Base-by-base conservation (phyloP, 2,888 invertebrate species). In the Ophraella communa region DNA sequence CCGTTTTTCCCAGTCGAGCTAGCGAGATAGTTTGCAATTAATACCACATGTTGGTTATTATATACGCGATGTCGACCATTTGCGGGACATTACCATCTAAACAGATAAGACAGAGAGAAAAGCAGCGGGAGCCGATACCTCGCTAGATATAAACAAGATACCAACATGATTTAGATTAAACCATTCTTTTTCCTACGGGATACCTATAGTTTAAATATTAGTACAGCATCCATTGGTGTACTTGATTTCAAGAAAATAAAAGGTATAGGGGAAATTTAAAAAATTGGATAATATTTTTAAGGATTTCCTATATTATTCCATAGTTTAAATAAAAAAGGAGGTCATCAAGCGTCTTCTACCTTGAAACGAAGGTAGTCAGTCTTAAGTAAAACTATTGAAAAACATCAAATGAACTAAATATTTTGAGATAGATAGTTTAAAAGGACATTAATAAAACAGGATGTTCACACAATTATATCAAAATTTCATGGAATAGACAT, bases 131-230 rank as follows among this genome's bases (percentile, higher is more conserved):
- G 65, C 63, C 47, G 11, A 66, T 66, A 8, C 57, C 55, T 24
- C 14, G 51, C 39, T 39, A 68, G 65, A 65, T 64, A 55, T 52
- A 44, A 65, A 65, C 68, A 57, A 33, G 63, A 65, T 65, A 60
- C 51, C 59, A 60, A 64, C 58, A 68, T 69, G 68, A 69, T 69
- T 69, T 69, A 69, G 57, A 51, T 62, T 59, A 60, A n/a, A 62
- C 60, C 57, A 64, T 68, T 68, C 62, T 62, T 62, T 56, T 66
- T 68, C 52, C 62, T 60, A 64, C 58, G 52, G 66, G 62, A 61
- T 57, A 57, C 49, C 59, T 30, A 59, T 61, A 54, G 49, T 65
- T 60, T 60, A 57, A 18, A 47, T 30, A 55, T 54, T 44, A 18
- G 17, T 27, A 51, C 27, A 3, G 14, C 8, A 23, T 17, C 10